Percentiles rank a stretch among this genome's conserved stretches.
Evolutionary conservation across 37 sponge, comb jelly and placozoan genomes (phyloP).

Genomic region (Oscarella lobularis): DNA sequence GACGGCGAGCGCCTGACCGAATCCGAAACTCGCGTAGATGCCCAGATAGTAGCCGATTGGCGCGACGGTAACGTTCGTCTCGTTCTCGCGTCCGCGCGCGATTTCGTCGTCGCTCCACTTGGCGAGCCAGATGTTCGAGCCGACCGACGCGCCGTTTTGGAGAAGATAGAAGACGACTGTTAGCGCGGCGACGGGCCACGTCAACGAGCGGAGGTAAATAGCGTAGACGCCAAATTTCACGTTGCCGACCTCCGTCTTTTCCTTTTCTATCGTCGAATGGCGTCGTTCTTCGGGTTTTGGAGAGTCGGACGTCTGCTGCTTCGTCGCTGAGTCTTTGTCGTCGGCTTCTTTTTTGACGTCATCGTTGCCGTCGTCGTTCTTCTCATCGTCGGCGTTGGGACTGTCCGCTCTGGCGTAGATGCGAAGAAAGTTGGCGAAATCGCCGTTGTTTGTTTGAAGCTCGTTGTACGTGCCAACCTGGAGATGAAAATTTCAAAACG

Average conservation of each 20-base stretch:
- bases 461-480: conserved; percentile 49
- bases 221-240: conserved; percentile 53
- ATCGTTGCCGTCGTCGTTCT: too few species aligned
- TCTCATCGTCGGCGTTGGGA: too few species aligned
- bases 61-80: too few species aligned
- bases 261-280: too few species aligned
- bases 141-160: conserved; percentile 31
- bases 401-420: conserved; percentile 22
- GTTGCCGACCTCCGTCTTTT: conserved; percentile 11
- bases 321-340: too few species aligned
- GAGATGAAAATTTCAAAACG: too few species aligned
- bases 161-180: conserved; percentile 27
- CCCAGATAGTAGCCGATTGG: conserved; percentile 35
- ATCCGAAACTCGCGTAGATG: conserved; percentile 51
- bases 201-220: conserved; percentile 37
- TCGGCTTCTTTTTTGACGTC: too few species aligned
- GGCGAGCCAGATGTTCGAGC: conserved; percentile 79
- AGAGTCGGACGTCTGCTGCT: too few species aligned
- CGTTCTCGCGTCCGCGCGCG: background rate
- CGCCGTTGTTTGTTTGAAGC: conserved; percentile 48
- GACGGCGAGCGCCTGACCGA: conserved; percentile 19
- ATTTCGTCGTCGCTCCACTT: conserved; percentile 51
- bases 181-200: conserved; percentile 17
- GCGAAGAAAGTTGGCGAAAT: conserved; percentile 63
- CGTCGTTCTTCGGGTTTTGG: too few species aligned